Evolutionary conservation across 53 echinoderm and acorn worm species (phyloP), one percentile per base, ranked within the genome.

Genomic region (Patiria pectinifera): DNA sequence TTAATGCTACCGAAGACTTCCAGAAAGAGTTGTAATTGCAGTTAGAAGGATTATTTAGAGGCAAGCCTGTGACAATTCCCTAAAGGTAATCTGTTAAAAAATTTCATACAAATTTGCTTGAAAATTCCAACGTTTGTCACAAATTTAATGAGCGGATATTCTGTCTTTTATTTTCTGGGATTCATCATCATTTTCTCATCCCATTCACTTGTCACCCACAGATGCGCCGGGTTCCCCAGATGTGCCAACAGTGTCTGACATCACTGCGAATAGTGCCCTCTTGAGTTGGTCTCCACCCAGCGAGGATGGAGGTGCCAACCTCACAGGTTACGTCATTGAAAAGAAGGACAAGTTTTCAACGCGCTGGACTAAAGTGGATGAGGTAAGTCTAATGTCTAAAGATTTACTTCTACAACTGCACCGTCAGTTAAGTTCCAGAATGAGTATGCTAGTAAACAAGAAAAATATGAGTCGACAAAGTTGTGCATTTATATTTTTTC

Each of bases 141-240:
- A 35, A 35, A 53, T 53, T 0, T 6, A 53, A 53, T 53, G 53
- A 53, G 53, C 1, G 10, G 0, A 66, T 66, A 66, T 66, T 66
- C 12, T n/a, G 15, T n/a, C 74, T 10, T 7, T n/a, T 10, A 24
- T 24, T n/a, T 74, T 8, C 24, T 9, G 24, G 10, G 21, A 74
- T 66, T 11, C 16, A 10, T 74, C 19, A 19, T 22, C 74, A 74
- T 22, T 74, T 24, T 1, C 19, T n/a, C 26, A 74, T 74, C 21
- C 26, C 4, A 23, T 74, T 24, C 22, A 22, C 22, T 74, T 24
- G 3, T 79, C 45, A 35, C 48, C 58, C 45, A 19, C 83, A 96
- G 96, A 96, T 85, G 94, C 93, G n/a, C 95, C 96, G 4, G 86
- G 86, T 45, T 87, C 94, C 25, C 96, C 95, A 12, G 95, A 93